Base-by-base conservation (phyloP, 2,888 invertebrate genomes). In the Neoaliturus tenellus region DNA sequence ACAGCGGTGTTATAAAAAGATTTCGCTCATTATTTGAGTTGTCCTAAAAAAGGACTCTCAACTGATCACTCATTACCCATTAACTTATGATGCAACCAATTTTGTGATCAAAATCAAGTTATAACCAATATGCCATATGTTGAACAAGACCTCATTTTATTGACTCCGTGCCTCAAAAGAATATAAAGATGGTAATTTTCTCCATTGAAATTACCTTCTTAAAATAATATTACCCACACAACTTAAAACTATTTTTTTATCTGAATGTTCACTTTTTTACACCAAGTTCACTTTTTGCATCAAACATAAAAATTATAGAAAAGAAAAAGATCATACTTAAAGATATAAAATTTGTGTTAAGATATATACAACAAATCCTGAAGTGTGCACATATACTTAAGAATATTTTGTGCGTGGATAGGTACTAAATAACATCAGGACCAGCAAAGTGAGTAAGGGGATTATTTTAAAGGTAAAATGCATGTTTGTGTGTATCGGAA, bases 151-250 rank as follows among this genome's bases (percentile, higher is more conserved):
- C n/a, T n/a, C 35, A 35, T 35, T 6, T 51, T 51, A 6, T 14
- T 51, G n/a, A 51, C 31, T 62, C 62, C 14, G 62, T 62, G 62
- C 62, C 62, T 62, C 62, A 31, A 51, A 51, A 6, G 20, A 51
- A 20, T 51, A 6, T 51, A 3, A 23, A 23, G 5, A 23, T 23
- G 20, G 10, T 17, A 23, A 51, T 51, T 20, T 23, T 20, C 62
- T 55, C 14, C 14, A 25, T 28, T 31, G 8, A 14, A 31, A 62
- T 62, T 31, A 28, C 28, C 8, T 31, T 28, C 10, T 62, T 14
- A 31, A 62, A 3, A 62, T 62, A 14, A 62, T 28, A 31, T 25
- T 28, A 62, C 25, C 28, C 62, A 62, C 28, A 28, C 62, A 28
- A 62, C 5, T 5, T 62, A 62, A 62, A 62, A 62, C 31, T 28